phyloP scores from a whole-genome alignment of 92 coral and sea anemone genomes.

The Porites divaricata region DNA sequence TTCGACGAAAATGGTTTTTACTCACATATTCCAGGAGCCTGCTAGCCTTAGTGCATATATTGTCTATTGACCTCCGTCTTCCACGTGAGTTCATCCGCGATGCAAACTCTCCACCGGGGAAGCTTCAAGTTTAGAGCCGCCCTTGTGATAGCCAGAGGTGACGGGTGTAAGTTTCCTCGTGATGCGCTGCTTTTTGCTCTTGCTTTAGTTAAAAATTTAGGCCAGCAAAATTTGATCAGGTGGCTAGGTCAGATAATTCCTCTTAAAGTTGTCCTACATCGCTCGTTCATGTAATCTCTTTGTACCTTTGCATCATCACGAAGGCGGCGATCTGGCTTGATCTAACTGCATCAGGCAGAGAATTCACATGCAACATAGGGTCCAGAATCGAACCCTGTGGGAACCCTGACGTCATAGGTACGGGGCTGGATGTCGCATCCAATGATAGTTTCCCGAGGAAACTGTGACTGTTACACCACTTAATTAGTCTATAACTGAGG shows the following conservation, averaged over 20 bases:
- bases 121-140: not conserved
- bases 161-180: too few relatives aligned
- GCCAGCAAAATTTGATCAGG: not conserved
- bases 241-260: not conserved
- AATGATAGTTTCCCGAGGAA: too few relatives aligned
- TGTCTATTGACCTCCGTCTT: slow-evolving; percentile 35
- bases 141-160: not conserved
- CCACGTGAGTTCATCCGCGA: slow-evolving; percentile 43
- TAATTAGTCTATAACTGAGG: too few relatives aligned
- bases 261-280: not conserved
- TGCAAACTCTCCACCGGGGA: slow-evolving; percentile 29
- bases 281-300: not conserved
- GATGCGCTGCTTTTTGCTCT: not conserved
- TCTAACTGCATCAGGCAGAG: not conserved
- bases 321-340: not conserved
- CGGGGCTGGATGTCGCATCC: too few relatives aligned
- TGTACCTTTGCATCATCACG: slow-evolving; percentile 1
- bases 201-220: not conserved
- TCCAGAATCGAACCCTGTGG: slow-evolving; percentile 7
- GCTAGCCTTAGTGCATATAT: slow-evolving; percentile 40
- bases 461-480: too few relatives aligned
- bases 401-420: not conserved
- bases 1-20: not conserved
- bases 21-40: slow-evolving; percentile 22
- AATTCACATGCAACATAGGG: not conserved